Base-by-base conservation (phyloP, 2,888 invertebrate species). In the Thera obeliscata region DNA sequence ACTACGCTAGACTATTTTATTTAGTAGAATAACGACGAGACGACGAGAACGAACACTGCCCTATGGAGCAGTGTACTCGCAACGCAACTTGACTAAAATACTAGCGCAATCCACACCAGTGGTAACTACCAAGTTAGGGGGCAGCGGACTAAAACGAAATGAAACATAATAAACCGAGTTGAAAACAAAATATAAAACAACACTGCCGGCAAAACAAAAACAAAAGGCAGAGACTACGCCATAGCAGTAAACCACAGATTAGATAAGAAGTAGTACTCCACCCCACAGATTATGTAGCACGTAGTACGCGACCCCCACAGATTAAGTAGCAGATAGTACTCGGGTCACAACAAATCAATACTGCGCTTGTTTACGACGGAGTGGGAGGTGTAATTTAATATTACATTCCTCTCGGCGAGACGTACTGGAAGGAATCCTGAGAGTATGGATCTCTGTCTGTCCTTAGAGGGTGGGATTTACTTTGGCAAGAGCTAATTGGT, bases 361-460 rank as follows among this genome's bases (percentile, higher is more conserved):
- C 56, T 55, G 56, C 61, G 64, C 69, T 69, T 73, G 72, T 73
- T 73, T 73, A 73, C 72, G 46, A 33, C 11, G 22, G 58, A 61
- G 59, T 43, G 60, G 57, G 38, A 63, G 62, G 43, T 50, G 64
- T 68, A 49, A 64, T 64, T 57, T 50, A 55, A 61, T 62, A 65
- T 50, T 56, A 49, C 66, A 46, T 62, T 35, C 52, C 56, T 43
- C 58, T 58, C 46, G 12, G 46, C 41, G 52, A 38, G 43, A 61
- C 35, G 50, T 38, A 33, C 12, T 54, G 38, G 55, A 61, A 61
- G 33, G 35, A 49, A 46, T 58, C 9, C 54, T 43, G 2, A 46
- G 46, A 6, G 54, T 33, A 35, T 38, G 43, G 3, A 9, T 12
- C 35, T 48, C 22, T 22, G 22, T 22, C 22, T 22, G 22, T 22